Percentiles rank a stretch among this genome's conserved stretches.
phyloP scores from a whole-genome alignment of 2,113 vertebrate genomes.

The Mesitornis unicolor region DNA sequence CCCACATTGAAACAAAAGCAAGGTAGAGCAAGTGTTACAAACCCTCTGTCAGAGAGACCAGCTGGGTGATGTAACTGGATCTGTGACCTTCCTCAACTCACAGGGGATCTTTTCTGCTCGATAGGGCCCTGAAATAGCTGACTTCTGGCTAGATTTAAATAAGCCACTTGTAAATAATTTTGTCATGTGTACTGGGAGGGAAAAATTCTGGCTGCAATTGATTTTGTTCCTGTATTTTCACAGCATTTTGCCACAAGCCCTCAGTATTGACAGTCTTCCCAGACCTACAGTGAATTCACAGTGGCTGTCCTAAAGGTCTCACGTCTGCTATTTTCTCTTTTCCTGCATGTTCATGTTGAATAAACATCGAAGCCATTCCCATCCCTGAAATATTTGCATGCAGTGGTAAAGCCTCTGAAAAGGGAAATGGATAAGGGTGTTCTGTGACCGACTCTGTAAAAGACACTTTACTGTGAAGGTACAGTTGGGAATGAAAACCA shows the following conservation, averaged over 20 bases:
- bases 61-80: neutral
- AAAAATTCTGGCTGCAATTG: conserved; percentile 62
- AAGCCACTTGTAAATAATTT: conserved; percentile 65
- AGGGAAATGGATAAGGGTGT: neutral
- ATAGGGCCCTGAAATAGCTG: conserved; percentile 18
- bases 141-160: conserved; percentile 59
- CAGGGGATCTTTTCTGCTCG: conserved; percentile 10
- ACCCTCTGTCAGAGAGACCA: neutral
- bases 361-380: neutral
- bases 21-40: neutral
- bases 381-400: neutral
- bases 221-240: conserved; percentile 58
- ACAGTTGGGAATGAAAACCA: neutral
- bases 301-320: conserved; percentile 27
- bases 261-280: conserved; percentile 57
- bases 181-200: conserved; percentile 64
- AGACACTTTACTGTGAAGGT: neutral
- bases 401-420: neutral
- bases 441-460: neutral
- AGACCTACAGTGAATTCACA: conserved; percentile 36
- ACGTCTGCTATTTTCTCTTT: conserved; percentile 4
- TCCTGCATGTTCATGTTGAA: neutral
- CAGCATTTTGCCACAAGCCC: conserved; percentile 46
- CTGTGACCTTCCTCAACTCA: conserved; percentile 23
- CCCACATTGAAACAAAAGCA: neutral